phyloP scores from a whole-genome alignment of 2,888 invertebrate species.

The Amitus sp. region DNA sequence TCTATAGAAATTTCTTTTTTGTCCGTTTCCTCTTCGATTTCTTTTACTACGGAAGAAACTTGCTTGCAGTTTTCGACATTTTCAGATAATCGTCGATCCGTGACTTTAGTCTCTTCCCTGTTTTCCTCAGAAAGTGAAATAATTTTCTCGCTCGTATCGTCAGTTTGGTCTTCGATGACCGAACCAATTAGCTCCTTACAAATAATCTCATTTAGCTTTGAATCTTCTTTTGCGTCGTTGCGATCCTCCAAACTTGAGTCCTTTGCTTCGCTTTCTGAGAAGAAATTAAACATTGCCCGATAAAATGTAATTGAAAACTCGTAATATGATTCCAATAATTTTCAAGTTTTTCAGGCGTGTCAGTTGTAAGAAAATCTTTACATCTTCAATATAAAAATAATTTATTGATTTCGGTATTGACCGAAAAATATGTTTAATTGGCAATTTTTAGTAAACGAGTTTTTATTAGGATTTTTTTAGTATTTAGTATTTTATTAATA shows the following conservation, averaged over 20 bases:
- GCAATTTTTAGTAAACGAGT: no score
- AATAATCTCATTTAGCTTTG: not conserved
- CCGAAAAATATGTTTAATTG: no score
- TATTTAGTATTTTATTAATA: no score
- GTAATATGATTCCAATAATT: no score
- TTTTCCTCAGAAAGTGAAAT: conserved; percentile 12
- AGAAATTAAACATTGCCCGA: not conserved
- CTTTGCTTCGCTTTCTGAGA: conserved; percentile 10
- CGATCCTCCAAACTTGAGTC: conserved; percentile 1
- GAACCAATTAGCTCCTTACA: not conserved
- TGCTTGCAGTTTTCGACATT: conserved; percentile 12
- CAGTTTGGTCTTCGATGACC: conserved; percentile 8
- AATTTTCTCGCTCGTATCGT: conserved; percentile 21
- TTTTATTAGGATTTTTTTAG: no score
- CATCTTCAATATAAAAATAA: not conserved
- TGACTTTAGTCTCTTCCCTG: conserved; percentile 34
- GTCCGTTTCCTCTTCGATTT: no score
- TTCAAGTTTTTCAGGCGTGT: no score
- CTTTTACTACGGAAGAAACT: no score
- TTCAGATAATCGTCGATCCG: conserved; percentile 34
- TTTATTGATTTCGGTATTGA: no score
- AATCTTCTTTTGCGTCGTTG: not conserved
- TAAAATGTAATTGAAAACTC: not conserved
- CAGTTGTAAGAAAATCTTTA: not conserved
- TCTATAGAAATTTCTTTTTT: no score